Conservation (phyloP, 1,140 invertebrate species). For the Lasioglossum albipes region DNA sequence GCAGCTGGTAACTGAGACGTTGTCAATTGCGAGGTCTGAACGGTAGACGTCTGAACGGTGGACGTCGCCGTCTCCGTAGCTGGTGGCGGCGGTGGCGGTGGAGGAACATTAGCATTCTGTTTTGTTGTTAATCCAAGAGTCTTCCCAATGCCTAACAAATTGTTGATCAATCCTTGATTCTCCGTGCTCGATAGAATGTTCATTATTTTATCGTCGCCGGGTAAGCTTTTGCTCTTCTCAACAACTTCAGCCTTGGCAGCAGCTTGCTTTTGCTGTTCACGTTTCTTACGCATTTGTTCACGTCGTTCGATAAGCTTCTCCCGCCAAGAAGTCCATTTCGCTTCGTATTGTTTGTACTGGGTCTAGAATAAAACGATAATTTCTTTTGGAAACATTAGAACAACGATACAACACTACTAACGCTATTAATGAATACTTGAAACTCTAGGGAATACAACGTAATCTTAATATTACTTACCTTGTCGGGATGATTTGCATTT, state of each 20-base stretch:
- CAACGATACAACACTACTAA: background rate
- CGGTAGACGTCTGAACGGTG: constrained; percentile 14
- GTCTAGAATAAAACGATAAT: constrained; percentile 72
- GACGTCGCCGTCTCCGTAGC: constrained; percentile 35
- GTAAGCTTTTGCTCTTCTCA: constrained; percentile 73
- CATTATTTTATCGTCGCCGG: constrained; percentile 77
- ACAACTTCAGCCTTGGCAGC: constrained; percentile 70
- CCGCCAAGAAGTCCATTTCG: constrained; percentile 90
- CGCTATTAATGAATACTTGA: background rate
- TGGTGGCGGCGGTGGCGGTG: constrained; percentile 49
- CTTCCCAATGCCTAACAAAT: constrained; percentile 77
- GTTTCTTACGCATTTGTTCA: constrained; percentile 89
- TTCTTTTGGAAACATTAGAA: constrained; percentile 12
- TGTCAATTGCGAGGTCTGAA: constrained; percentile 31
- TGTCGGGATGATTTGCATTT: constrained; percentile 92
- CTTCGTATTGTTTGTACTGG: constrained; percentile 90
- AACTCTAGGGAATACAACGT: background rate
- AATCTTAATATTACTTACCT: constrained; percentile 77
- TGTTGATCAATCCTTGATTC: constrained; percentile 78
- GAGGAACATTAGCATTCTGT: constrained; percentile 53
- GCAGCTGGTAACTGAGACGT: constrained; percentile 42
- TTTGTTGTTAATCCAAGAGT: constrained; percentile 76
- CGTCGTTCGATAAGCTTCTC: constrained; percentile 87
- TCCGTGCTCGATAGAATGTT: constrained; percentile 77
- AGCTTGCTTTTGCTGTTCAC: constrained; percentile 77